Conservation (phyloP, 2,797 vertebrate genomes). For the Clarias pachynema region DNA sequence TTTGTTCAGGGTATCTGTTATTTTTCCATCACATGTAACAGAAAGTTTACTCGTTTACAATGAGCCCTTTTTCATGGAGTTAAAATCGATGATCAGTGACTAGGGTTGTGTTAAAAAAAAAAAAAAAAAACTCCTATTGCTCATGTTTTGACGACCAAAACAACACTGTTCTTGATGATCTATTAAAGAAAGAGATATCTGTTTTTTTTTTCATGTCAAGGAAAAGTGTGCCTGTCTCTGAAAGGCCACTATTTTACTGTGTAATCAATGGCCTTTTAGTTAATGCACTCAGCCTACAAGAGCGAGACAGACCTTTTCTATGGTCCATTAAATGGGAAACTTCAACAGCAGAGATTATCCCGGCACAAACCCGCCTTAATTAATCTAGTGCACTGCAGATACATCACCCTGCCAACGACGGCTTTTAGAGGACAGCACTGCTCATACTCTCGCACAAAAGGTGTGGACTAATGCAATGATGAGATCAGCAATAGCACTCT, state of each 20-base stretch:
- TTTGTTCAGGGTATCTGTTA: neutral
- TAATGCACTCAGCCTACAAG: constrained; percentile 42
- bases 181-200: constrained; percentile 47
- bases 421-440: constrained; percentile 51
- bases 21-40: neutral
- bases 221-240: constrained; percentile 44
- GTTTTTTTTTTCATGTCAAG: constrained; percentile 44
- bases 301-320: constrained; percentile 42
- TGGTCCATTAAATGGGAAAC: constrained; percentile 49
- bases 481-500: constrained; percentile 47
- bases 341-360: constrained; percentile 46
- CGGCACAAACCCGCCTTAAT: constrained; percentile 50
- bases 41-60: constrained; percentile 9
- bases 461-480: constrained; percentile 52
- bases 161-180: constrained; percentile 36
- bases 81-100: constrained; percentile 54
- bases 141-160: constrained; percentile 43
- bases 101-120: constrained; percentile 34
- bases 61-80: constrained; percentile 26
- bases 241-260: constrained; percentile 47
- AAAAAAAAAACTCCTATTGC: constrained; percentile 30
- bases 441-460: constrained; percentile 47
- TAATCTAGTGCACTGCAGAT: constrained; percentile 41
- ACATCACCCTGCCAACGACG: constrained; percentile 34
- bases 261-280: constrained; percentile 58